Conservation (phyloP, 2,888 invertebrate genomes). For the Amiota communis region DNA sequence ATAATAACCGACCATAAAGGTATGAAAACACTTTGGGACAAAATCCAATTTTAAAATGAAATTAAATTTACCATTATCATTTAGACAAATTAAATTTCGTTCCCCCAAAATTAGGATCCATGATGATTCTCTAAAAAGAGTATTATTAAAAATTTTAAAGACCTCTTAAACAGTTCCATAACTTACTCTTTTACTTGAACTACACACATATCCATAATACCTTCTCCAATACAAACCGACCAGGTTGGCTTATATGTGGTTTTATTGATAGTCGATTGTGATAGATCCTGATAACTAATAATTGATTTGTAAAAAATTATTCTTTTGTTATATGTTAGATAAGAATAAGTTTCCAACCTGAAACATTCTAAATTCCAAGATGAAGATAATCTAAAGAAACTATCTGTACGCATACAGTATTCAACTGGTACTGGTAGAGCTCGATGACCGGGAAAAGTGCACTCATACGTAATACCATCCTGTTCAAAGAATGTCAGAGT, state of each 20-base stretch:
- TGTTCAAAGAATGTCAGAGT: conserved; percentile 93
- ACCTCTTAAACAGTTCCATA: no score
- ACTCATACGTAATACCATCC: conserved; percentile 89
- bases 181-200: conserved; percentile 71
- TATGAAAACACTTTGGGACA: conserved; percentile 83
- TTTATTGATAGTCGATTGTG: conserved; percentile 79
- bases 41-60: conserved; percentile 90
- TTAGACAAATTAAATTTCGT: conserved; percentile 85
- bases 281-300: conserved; percentile 81
- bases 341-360: conserved; percentile 77
- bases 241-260: conserved; percentile 73
- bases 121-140: conserved; percentile 76
- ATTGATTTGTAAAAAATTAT: conserved; percentile 33
- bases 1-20: conserved; percentile 82
- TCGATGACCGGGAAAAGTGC: conserved; percentile 80
- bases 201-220: conserved; percentile 73
- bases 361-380: conserved; percentile 89
- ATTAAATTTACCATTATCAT: conserved; percentile 85
- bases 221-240: conserved; percentile 80
- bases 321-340: conserved; percentile 24
- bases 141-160: background rate
- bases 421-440: conserved; percentile 84
- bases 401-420: conserved; percentile 87
- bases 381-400: conserved; percentile 87
- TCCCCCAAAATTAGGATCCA: conserved; percentile 88